phyloP scores from a whole-genome alignment of 2,797 vertebrate genomes.

The Hemibagrus guttatus region DNA sequence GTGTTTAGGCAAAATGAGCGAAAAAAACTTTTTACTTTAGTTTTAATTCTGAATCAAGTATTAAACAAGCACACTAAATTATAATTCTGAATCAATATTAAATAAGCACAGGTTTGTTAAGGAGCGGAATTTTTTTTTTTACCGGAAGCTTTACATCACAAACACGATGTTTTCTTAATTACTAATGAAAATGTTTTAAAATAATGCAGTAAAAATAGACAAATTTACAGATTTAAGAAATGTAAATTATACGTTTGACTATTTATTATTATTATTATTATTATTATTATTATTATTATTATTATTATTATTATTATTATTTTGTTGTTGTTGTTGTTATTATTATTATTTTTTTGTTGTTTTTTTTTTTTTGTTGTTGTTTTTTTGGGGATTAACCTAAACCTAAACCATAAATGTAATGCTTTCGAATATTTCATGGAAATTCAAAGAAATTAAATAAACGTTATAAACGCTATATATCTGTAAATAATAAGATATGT shows the following conservation, averaged over 20 bases:
- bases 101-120: neutral
- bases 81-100: neutral
- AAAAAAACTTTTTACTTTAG: too few species aligned
- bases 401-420: neutral
- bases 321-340: neutral
- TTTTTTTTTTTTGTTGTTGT: neutral
- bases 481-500: neutral
- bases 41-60: too few species aligned
- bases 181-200: too few species aligned
- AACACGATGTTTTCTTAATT: too few species aligned
- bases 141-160: too few species aligned
- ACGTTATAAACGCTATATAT: neutral
- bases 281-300: constrained; percentile 24
- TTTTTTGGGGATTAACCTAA: neutral
- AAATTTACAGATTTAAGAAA: neutral
- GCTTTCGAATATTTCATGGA: neutral
- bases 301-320: constrained; percentile 21
- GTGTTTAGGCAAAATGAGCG: neutral
- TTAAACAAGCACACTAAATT: too few species aligned
- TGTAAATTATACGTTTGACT: neutral
- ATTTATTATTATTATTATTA: neutral
- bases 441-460: neutral
- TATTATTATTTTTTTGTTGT: neutral
- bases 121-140: too few species aligned
- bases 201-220: neutral